Conservation (phyloP, 2,888 invertebrate genomes). For the Trichogramma dendrolimi region DNA sequence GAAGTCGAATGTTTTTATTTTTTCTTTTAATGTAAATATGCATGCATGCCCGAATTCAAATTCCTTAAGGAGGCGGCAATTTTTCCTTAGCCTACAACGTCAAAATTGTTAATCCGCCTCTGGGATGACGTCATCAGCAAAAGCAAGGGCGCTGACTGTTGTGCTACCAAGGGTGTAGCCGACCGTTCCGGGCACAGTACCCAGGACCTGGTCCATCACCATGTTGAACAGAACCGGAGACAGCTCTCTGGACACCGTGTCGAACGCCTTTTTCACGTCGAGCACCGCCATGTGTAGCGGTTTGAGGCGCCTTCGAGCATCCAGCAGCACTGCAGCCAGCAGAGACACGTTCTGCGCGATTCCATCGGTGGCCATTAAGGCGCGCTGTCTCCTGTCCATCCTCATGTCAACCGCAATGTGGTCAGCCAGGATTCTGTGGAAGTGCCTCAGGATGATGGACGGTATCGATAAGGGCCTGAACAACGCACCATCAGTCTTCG, state of each 20-base stretch:
- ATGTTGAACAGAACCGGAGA: conserved; percentile 30
- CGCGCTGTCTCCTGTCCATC: conserved; percentile 24
- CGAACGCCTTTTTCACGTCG: conserved; percentile 27
- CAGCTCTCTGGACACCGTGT: conserved; percentile 15
- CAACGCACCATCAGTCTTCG: conserved; percentile 23
- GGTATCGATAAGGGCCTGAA: conserved; percentile 29
- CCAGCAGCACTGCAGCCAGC: conserved; percentile 34
- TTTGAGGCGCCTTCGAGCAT: background rate
- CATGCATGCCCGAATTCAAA: no score
- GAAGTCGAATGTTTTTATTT: no score
- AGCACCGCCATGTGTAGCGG: conserved; percentile 24
- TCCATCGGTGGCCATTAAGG: conserved; percentile 33
- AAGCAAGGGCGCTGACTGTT: no score
- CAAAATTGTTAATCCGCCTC: no score
- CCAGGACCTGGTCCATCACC: no score
- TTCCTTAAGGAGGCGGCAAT: no score
- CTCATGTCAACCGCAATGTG: background rate
- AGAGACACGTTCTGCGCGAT: conserved; percentile 41
- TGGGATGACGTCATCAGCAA: no score
- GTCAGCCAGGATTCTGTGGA: conserved; percentile 22
- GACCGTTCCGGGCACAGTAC: no score
- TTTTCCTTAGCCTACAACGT: no score
- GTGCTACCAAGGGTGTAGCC: no score
- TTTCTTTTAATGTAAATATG: no score
- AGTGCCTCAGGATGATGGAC: conserved; percentile 18